Percentiles rank a stretch among this genome's conserved stretches.
phyloP scores from a whole-genome alignment of 2,113 vertebrate genomes.

The Xyliphius kryptos region DNA sequence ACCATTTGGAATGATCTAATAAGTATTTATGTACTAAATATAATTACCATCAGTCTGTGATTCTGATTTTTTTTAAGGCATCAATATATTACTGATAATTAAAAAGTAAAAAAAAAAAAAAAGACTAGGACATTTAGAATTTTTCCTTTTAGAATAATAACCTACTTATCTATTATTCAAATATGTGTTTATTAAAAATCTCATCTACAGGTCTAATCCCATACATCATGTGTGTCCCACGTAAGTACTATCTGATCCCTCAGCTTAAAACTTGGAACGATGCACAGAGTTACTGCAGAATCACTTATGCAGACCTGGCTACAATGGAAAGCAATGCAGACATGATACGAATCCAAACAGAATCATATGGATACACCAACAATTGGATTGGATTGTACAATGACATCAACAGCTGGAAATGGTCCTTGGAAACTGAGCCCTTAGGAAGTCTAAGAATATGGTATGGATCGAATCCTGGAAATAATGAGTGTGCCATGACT shows the following conservation, averaged over 20 bases:
- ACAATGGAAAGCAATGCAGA: constrained; percentile 11
- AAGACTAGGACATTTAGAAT: no score
- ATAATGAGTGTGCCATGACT: neutral
- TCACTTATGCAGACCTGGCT: neutral
- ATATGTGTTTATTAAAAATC: neutral
- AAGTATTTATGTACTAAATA: no score
- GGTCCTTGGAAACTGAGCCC: neutral
- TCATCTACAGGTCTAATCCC: constrained; percentile 9
- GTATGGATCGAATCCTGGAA: neutral
- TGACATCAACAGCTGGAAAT: constrained; percentile 10
- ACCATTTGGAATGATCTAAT: no score
- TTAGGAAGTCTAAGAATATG: neutral
- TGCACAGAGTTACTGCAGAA: constrained; percentile 20
- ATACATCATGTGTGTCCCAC: neutral
- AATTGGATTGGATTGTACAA: constrained; percentile 25
- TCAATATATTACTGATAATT: no score
- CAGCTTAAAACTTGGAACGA: constrained; percentile 11
- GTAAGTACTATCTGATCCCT: constrained; percentile 12
- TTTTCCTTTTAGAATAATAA: no score
- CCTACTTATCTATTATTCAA: no score
- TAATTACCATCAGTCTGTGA: no score
- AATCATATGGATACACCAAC: neutral
- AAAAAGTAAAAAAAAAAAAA: no score
- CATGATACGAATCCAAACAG: neutral
- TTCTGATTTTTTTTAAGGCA: no score